phyloP scores from a whole-genome alignment of 1,140 invertebrate species.

The Drosophila simulans region DNA sequence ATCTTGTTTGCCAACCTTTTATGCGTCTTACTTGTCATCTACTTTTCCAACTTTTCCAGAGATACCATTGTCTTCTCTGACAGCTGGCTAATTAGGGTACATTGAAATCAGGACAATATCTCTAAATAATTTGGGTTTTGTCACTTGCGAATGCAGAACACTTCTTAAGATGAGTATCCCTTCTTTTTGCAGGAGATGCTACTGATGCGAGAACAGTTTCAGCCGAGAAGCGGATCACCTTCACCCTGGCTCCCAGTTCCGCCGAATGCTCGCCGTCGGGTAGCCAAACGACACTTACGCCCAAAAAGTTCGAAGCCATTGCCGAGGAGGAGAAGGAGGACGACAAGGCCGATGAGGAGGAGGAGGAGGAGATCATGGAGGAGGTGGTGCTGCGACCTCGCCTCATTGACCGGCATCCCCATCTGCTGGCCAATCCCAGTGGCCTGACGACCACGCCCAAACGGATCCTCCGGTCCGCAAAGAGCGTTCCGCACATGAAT shows the following conservation, averaged over 20 bases:
- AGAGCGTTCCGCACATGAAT: slow-evolving; percentile 81
- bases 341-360: slow-evolving; percentile 66
- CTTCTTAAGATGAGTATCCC: too few species aligned
- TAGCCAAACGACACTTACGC: slow-evolving; percentile 63
- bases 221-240: slow-evolving; percentile 74
- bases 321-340: slow-evolving; percentile 74
- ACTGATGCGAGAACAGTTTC: slow-evolving; percentile 47
- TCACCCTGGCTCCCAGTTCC: slow-evolving; percentile 62
- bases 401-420: slow-evolving; percentile 72
- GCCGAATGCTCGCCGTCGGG: slow-evolving; percentile 72
- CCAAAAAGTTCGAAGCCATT: slow-evolving; percentile 76
- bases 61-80: neutral
- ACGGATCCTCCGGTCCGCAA: slow-evolving; percentile 68
- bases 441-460: slow-evolving; percentile 50
- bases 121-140: neutral
- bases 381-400: slow-evolving; percentile 80
- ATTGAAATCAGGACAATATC: neutral
- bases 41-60: neutral
- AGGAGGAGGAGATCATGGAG: slow-evolving; percentile 63
- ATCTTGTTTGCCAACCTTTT: slow-evolving; percentile 39
- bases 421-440: slow-evolving; percentile 47
- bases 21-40: slow-evolving; percentile 27
- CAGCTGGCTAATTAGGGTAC: neutral
- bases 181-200: slow-evolving; percentile 40
- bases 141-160: neutral